Base-by-base conservation (phyloP, 2,113 vertebrate genomes). In the Rhinolophus sinicus region DNA sequence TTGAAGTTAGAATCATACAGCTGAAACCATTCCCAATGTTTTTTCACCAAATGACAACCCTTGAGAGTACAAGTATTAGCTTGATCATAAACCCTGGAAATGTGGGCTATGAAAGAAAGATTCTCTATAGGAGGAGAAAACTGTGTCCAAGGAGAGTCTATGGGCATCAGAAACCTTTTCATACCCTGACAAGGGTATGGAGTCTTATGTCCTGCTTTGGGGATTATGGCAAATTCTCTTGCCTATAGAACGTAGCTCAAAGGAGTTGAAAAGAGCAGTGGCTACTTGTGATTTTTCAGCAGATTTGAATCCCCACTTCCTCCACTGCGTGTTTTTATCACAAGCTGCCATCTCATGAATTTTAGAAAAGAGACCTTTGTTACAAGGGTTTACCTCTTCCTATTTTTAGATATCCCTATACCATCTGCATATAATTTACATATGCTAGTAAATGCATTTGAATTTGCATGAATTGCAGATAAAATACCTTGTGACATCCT, bases 321-420 rank as follows among this genome's bases (percentile, higher is more conserved):
- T 92, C 44, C 5, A 1, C 47, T 21, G 5, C 9, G 0, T 56
- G 40, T 56, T 75, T 19, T 83, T 30, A 40, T 76, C n/a, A 28
- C 60, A 69, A 77, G 11, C 62, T 93, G 80, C 80, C 35, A 56
- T 84, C 92, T 93, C 88, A 89, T 94, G 96, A 96, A 88, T 96
- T 97, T 97, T 94, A 96, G 91, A 92, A 84, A 95, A 95, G 56
- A 95, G 88, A 96, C 84, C 97, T 95, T 94, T 97, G 67, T 85
- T 93, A 92, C 54, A 77, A 85, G 44, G 92, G 76, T 94, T 95
- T 90, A 95, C 72, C 60, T 93, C 77, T 77, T 96, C 40, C 95
- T 97, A 94, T 94, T 95, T 98, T 97, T 97, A 95, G 88, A 93
- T 85, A 69, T 28, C 81, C 65, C 50, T 33, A 28, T 3, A 70